Evolutionary conservation across 2,797 vertebrate species (phyloP).

Genomic region (Oreochromis mossambicus): DNA sequence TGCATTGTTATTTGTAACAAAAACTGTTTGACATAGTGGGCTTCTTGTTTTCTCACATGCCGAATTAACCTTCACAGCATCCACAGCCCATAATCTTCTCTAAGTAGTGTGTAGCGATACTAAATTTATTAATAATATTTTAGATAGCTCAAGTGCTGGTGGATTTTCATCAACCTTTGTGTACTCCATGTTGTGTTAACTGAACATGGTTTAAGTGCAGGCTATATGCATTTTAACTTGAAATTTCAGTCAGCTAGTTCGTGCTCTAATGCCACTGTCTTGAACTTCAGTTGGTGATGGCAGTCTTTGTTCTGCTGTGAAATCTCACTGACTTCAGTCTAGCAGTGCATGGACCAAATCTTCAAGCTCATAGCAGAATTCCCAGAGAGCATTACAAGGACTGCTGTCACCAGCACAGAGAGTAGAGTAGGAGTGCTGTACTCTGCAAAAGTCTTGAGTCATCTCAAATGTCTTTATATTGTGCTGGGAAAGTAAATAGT

Average conservation of each 20-base stretch:
- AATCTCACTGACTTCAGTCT: background rate
- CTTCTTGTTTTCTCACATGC: background rate
- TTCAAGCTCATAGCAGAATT: background rate
- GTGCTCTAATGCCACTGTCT: background rate
- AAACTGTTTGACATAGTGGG: too few species aligned
- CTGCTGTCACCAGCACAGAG: background rate
- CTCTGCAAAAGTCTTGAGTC: background rate
- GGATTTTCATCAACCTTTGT: constrained; percentile 50
- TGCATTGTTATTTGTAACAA: too few species aligned
- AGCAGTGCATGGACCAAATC: background rate
- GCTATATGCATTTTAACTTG: constrained; percentile 18
- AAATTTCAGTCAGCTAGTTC: background rate
- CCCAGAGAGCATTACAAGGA: background rate
- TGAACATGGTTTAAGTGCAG: constrained; percentile 56
- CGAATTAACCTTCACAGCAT: background rate
- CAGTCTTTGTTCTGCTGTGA: background rate
- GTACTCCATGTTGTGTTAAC: constrained; percentile 33
- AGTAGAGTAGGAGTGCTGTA: background rate
- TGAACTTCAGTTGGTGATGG: background rate
- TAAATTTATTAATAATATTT: constrained; percentile 14
- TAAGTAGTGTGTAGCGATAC: constrained; percentile 29
- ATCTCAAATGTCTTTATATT: background rate
- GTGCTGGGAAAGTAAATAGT: background rate
- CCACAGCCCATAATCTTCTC: constrained; percentile 2
- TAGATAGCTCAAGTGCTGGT: constrained; percentile 56